Conservation (phyloP, 2,797 vertebrate species). For the Karalla daura region DNA sequence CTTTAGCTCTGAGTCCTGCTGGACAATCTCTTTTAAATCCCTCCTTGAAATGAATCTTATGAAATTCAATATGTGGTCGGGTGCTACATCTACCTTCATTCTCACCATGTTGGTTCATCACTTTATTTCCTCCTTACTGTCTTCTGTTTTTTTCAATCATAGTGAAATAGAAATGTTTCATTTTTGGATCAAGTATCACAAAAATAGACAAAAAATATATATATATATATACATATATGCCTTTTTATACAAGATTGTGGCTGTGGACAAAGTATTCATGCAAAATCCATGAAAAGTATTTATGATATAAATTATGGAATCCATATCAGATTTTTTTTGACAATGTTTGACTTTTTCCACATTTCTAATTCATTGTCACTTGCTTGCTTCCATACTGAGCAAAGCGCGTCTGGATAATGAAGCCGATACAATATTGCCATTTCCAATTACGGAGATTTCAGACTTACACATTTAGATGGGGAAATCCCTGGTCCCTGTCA, state of each 20-base stretch:
- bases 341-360: background rate
- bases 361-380: background rate
- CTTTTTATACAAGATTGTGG: background rate
- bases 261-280: background rate
- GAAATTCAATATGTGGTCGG: no score
- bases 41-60: background rate
- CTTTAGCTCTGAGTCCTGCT: conserved; percentile 22
- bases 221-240: no score
- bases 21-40: background rate
- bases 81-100: background rate
- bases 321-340: background rate
- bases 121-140: no score
- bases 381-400: background rate
- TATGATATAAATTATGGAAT: background rate
- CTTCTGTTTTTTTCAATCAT: no score
- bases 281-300: background rate
- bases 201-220: no score
- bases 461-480: background rate
- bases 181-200: no score
- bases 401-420: background rate
- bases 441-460: conserved; percentile 2
- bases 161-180: no score
- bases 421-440: background rate
- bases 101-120: no score
- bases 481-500: background rate